Percentiles rank a stretch among this genome's conserved stretches.
phyloP scores from a whole-genome alignment of 2,797 vertebrate species.

The Neopelma chrysocephalum region DNA sequence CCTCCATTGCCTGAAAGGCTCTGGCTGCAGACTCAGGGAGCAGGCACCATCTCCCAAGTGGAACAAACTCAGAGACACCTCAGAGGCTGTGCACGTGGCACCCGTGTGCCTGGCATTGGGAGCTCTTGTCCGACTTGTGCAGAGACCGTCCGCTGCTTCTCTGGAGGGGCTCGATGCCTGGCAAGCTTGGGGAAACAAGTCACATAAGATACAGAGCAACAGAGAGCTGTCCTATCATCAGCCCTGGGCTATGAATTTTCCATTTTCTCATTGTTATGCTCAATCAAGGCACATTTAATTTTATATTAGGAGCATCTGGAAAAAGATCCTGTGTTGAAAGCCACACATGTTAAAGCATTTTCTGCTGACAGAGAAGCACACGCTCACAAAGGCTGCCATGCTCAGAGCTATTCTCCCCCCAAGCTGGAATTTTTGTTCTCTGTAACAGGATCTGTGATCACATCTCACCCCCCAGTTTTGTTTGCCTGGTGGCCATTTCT shows the following conservation, averaged over 20 bases:
- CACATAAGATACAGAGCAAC: neutral
- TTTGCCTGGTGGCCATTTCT: neutral
- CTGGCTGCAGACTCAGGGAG: neutral
- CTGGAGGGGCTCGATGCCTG: neutral
- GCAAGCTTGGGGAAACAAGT: neutral
- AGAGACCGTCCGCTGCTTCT: neutral
- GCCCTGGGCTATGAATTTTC: neutral
- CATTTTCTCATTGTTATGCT: neutral
- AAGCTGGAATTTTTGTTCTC: neutral
- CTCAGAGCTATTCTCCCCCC: neutral
- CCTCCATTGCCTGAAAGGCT: neutral
- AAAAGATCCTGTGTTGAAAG: neutral
- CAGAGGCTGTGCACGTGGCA: fast-evolving
- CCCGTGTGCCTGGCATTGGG: neutral
- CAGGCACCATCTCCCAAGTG: neutral
- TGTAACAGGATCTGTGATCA: neutral
- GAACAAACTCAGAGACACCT: neutral
- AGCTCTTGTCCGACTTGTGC: neutral
- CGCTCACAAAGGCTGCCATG: neutral
- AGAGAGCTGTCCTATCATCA: neutral
- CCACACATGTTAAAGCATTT: fast-evolving
- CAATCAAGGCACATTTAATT: neutral
- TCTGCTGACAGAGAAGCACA: fast-evolving
- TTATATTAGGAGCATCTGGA: neutral
- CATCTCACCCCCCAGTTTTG: neutral